Evolutionary conservation across 2,113 vertebrate genomes (phyloP), one percentile per base, ranked within the genome.

Genomic region (Theropithecus gelada): DNA sequence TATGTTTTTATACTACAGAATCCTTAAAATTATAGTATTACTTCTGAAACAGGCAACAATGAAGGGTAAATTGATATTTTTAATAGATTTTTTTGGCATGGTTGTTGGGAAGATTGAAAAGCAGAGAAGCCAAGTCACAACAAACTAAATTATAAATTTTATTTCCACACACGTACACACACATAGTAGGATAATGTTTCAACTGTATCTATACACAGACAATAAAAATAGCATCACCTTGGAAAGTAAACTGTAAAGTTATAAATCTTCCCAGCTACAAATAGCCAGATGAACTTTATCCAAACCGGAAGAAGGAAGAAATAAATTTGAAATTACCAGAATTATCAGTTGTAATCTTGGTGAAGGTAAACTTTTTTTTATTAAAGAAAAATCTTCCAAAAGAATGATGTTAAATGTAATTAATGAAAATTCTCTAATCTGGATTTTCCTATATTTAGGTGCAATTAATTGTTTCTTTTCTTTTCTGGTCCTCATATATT

Each of bases 21-120:
- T 59, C 3, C 78, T 95, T 94, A 75, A 3, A 93, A 25, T 87
- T 90, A 83, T 7, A 88, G 45, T 68, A 93, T 98, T 97, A n/a
- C 52, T 96, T 85, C 35, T 50, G 2, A 89, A 94, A 86, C 30
- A 92, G 55, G 30, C 4, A 92, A 75, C 9, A 78, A 1, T 90
- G 20, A 5, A 23, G 7, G 11, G 3, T 90, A 81, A 72, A 22
- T 59, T 86, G 43, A 48, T 48, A 90, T 76, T 96, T 87, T 83
- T 82, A 97, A 68, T 64, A 84, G 50, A 57, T 88, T n/a, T 76
- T 84, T 95, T 93, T 93, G 82, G 27, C 61, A 45, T 76, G n/a
- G 38, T 90, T 85, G 1, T 59, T 95, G 22, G 45, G 22, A 79
- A 94, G 57, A 50, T 73, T 96, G 45, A 95, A 96, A 90, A 94